These are phyloP conservation scores for Halesus radiatus DNA, from an alignment of 1,140 invertebrate species.

Conservation along the genomic window DNA sequence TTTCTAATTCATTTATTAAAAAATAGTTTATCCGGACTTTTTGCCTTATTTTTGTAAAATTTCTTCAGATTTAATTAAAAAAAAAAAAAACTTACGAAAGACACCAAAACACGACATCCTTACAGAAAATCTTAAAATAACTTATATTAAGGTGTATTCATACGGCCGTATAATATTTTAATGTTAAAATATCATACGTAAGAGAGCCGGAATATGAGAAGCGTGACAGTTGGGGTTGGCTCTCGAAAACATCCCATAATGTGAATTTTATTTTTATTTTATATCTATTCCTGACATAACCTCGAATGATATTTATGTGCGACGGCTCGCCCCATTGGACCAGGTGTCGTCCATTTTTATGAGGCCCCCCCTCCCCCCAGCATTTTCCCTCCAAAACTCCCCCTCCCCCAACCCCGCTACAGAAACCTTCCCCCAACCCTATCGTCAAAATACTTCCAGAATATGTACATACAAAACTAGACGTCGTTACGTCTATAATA, in stretches of 20 bases:
- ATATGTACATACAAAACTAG: slow-evolving; percentile 55
- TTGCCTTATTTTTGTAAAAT: too few relatives aligned
- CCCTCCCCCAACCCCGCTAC: not conserved
- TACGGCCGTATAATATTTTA: not conserved
- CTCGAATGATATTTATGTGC: slow-evolving; percentile 58
- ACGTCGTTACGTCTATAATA: slow-evolving; percentile 42
- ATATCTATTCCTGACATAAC: slow-evolving; percentile 58
- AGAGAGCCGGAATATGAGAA: not conserved
- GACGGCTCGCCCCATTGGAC: slow-evolving; percentile 56
- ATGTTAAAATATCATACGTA: slow-evolving; percentile 26
- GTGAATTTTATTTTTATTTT: slow-evolving; percentile 58
- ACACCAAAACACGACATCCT: not conserved
- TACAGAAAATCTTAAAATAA: not conserved
- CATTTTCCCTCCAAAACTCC: slow-evolving; percentile 33
- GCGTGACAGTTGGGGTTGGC: slow-evolving; percentile 28
- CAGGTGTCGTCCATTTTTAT: slow-evolving; percentile 59
- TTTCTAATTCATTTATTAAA: too few relatives aligned
- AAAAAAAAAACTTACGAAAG: too few relatives aligned
- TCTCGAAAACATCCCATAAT: slow-evolving; percentile 52
- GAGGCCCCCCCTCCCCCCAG: slow-evolving; percentile 23
- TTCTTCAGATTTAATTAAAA: too few relatives aligned
- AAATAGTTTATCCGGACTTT: too few relatives aligned
- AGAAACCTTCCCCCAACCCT: not conserved
- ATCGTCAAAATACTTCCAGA: slow-evolving; percentile 53
- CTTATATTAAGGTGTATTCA: not conserved